Conservation (phyloP, 2,888 invertebrate species). For the Molorchus minor region DNA sequence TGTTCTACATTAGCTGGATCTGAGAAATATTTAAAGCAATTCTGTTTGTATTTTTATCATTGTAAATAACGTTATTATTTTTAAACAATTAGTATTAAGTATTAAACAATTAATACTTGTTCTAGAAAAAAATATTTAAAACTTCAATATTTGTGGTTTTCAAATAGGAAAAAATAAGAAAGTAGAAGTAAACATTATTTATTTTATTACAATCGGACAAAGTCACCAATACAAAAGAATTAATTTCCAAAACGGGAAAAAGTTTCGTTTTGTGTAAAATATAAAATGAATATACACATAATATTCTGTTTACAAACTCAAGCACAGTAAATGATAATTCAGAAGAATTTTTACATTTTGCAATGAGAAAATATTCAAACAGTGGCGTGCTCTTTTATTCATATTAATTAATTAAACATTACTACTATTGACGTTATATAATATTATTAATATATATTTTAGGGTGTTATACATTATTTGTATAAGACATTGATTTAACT, state of each 20-base stretch:
- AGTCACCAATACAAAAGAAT: constrained; percentile 1
- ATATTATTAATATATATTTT: not conserved
- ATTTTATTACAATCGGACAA: not conserved
- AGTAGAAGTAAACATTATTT: not conserved
- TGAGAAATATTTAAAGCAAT: too few relatives aligned
- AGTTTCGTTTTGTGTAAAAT: not conserved
- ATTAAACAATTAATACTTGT: too few relatives aligned
- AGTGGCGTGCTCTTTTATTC: not conserved
- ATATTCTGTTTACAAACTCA: not conserved
- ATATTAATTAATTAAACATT: not conserved
- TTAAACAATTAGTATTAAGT: too few relatives aligned
- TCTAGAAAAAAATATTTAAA: too few relatives aligned
- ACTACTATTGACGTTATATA: not conserved
- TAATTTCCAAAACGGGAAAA: not conserved
- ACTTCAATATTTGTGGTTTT: not conserved
- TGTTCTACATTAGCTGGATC: too few relatives aligned
- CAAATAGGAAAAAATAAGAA: not conserved
- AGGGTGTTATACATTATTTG: constrained; percentile 3
- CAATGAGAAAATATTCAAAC: not conserved
- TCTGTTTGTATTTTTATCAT: too few relatives aligned
- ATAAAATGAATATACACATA: not conserved
- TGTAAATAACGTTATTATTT: too few relatives aligned
- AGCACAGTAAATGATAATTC: not conserved
- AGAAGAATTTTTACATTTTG: not conserved
- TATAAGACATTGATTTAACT: not conserved